Conservation (phyloP, 2,888 invertebrate genomes). For the Trichogramma dendrolimi region DNA sequence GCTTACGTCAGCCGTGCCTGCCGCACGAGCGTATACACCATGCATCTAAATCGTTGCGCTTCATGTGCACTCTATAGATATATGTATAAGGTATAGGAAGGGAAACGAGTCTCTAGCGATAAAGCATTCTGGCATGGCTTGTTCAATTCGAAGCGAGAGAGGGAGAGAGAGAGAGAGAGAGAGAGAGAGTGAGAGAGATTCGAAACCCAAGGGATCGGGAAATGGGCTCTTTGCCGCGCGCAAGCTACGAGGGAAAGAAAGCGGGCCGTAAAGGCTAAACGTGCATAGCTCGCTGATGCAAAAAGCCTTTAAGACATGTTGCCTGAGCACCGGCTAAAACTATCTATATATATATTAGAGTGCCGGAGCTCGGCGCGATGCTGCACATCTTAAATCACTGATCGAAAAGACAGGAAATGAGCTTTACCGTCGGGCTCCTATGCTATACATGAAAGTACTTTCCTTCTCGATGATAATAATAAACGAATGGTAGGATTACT, state of each 20-base stretch:
- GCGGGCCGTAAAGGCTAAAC: constrained; percentile 18
- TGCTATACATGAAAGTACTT: no score
- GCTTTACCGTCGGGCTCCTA: no score
- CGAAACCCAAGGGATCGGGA: neutral
- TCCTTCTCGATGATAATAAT: no score
- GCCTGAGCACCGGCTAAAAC: constrained; percentile 37
- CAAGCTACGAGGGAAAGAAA: constrained; percentile 10
- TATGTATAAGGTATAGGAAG: neutral
- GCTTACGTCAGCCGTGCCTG: neutral
- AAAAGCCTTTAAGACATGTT: constrained; percentile 26
- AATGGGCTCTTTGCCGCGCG: no score
- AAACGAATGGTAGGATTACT: no score
- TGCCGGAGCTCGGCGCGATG: no score
- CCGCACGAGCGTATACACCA: neutral
- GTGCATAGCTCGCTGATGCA: no score
- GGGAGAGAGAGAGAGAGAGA: constrained; percentile 1
- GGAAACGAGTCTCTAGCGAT: neutral
- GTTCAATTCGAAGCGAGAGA: no score
- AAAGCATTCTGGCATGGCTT: no score
- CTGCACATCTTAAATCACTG: no score
- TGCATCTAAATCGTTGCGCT: constrained; percentile 22
- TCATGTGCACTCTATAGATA: constrained; percentile 1
- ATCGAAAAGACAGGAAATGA: no score
- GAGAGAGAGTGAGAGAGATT: neutral
- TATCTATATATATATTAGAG: constrained; percentile 35